Percentiles rank a stretch among this genome's conserved stretches.
Conservation (phyloP, 2,113 vertebrate genomes). For the Chloropsis hardwickii region DNA sequence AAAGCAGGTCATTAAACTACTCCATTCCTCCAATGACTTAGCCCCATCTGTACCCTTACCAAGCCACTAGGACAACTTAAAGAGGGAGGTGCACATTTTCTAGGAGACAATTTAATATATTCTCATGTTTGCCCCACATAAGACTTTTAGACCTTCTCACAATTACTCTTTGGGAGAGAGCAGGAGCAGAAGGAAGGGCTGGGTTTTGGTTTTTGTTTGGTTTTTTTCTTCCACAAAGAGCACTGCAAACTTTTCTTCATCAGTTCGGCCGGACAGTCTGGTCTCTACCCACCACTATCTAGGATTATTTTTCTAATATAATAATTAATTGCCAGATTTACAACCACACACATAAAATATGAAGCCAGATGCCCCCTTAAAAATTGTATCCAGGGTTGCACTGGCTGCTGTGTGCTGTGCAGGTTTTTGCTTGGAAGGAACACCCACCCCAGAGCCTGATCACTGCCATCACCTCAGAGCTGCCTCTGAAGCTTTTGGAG, state of each 20-base stretch:
- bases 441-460: not conserved
- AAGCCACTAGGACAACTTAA: not conserved
- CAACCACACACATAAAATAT: not conserved
- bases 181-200: not conserved
- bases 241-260: not conserved
- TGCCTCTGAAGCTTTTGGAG: not conserved
- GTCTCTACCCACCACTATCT: not conserved
- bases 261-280: not conserved
- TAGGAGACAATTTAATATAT: not conserved
- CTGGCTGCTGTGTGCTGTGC: not conserved
- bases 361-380: not conserved
- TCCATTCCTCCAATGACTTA: not conserved
- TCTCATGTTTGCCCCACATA: not conserved
- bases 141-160: not conserved
- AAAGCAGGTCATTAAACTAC: not conserved
- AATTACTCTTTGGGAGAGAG: not conserved
- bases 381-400: not conserved
- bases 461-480: not conserved
- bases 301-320: not conserved
- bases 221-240: not conserved
- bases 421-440: not conserved
- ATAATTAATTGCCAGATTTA: not conserved
- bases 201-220: not conserved
- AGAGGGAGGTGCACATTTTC: not conserved
- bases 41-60: not conserved